Percentiles rank a stretch among this genome's conserved stretches.
These are phyloP conservation scores for Eurystomus glaucurus DNA, from an alignment of 2,797 vertebrate genomes.

Conservation along the genomic window DNA sequence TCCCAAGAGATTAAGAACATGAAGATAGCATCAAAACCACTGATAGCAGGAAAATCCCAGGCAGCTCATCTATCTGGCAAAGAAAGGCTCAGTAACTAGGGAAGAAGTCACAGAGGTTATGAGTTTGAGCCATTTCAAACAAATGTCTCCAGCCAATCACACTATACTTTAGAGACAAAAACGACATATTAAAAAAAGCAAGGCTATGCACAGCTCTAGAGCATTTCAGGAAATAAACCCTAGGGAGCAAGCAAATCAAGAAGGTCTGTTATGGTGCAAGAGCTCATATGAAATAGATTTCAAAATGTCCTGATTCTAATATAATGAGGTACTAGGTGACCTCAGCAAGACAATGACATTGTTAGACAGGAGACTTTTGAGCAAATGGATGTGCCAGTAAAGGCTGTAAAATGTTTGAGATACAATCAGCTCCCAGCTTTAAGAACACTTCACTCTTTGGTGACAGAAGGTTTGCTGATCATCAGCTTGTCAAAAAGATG, in stretches of 20 bases:
- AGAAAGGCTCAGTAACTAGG: not conserved
- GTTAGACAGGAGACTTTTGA: not conserved
- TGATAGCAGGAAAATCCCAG: not conserved
- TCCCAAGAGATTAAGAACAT: not conserved
- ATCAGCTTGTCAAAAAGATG: conserved; percentile 1
- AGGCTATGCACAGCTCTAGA: not conserved
- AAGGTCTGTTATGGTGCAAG: not conserved
- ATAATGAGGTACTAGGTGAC: not conserved
- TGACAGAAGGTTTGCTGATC: conserved; percentile 13
- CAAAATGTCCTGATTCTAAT: not conserved
- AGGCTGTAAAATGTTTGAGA: not conserved
- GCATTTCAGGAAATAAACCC: conserved; percentile 4
- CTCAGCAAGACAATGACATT: not conserved
- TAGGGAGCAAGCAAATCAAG: not conserved
- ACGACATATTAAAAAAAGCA: not conserved
- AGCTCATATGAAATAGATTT: not conserved
- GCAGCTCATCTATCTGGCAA: not conserved
- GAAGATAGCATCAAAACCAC: not conserved
- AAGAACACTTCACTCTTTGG: not conserved
- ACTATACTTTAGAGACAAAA: not conserved
- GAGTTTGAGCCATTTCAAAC: not conserved
- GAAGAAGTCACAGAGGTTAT: not conserved
- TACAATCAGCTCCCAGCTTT: not conserved
- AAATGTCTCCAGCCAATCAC: not conserved
- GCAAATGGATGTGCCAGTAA: not conserved